Evolutionary conservation across 2,797 vertebrate genomes (phyloP).

Genomic region (Poeciliopsis gracilis): DNA sequence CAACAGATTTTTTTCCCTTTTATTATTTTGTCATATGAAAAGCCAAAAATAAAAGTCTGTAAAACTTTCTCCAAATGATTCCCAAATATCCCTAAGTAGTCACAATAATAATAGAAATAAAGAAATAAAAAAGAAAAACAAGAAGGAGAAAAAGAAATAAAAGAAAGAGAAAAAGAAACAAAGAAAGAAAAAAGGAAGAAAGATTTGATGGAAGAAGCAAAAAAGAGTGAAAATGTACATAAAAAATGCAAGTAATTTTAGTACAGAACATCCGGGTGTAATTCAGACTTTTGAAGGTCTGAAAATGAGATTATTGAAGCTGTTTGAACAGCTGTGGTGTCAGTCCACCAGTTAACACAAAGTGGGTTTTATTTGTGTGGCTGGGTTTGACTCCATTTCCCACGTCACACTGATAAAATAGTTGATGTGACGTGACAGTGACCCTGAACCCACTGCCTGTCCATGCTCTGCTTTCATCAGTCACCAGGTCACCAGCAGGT

Average conservation of each 20-base stretch:
- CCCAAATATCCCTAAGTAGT: too few relatives aligned
- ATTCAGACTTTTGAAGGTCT: neutral
- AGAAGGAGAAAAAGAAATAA: too few relatives aligned
- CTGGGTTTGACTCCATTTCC: neutral
- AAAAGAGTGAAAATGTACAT: neutral
- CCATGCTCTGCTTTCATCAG: neutral
- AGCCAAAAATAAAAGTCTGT: too few relatives aligned
- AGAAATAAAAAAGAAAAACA: too few relatives aligned
- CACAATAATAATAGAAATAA: too few relatives aligned
- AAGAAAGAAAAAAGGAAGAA: neutral
- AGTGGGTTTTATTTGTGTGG: neutral
- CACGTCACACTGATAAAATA: neutral
- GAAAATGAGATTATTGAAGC: neutral
- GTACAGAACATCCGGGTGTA: neutral
- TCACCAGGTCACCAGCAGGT: neutral
- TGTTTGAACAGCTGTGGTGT: neutral
- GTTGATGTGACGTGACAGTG: neutral
- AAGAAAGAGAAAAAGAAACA: too few relatives aligned
- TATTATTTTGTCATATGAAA: too few relatives aligned
- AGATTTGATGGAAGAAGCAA: neutral
- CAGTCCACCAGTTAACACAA: neutral
- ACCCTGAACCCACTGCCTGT: neutral
- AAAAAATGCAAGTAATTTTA: neutral
- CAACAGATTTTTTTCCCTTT: too few relatives aligned
- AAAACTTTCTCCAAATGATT: too few relatives aligned